Conservation (phyloP, 2,113 vertebrate genomes). For the Sylvilagus bachmani region DNA sequence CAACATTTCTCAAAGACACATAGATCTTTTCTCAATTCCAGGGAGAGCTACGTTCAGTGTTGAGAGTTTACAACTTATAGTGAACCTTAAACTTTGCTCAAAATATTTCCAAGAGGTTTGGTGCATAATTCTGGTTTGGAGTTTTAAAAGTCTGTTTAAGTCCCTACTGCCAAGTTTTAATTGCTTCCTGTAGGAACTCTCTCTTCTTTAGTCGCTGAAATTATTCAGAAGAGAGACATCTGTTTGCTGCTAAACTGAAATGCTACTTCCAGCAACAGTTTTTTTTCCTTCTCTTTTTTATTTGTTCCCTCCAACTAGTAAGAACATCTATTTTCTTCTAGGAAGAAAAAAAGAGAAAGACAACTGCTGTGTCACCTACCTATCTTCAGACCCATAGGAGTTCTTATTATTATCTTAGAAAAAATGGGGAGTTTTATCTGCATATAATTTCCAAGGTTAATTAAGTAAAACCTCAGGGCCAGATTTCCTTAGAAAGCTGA, state of each 20-base stretch:
- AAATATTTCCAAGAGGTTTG: conserved; percentile 57
- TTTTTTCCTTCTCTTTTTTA: not conserved
- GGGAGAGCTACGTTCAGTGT: not conserved
- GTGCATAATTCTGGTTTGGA: conserved; percentile 19
- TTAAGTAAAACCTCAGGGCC: conserved; percentile 37
- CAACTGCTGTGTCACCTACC: not conserved
- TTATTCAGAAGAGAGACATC: conserved; percentile 65
- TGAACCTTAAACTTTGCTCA: conserved; percentile 45
- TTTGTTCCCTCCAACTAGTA: not conserved
- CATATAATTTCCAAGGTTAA: conserved; percentile 13
- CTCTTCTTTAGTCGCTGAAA: conserved; percentile 47
- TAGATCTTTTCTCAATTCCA: not conserved
- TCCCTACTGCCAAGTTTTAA: conserved; percentile 67
- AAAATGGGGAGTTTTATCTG: conserved; percentile 37
- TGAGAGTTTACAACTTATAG: not conserved
- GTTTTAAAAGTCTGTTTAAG: conserved; percentile 47
- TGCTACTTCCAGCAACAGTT: not conserved
- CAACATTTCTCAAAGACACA: not conserved
- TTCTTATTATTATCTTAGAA: conserved; percentile 23
- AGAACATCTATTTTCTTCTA: conserved; percentile 38
- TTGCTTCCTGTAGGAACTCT: conserved; percentile 58
- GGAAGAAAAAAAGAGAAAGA: not conserved
- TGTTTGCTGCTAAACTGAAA: conserved; percentile 38
- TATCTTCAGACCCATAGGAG: not conserved
- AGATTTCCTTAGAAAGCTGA: conserved; percentile 50